Evolutionary conservation across 92 coral and sea anemone species (phyloP).

Genomic region (Epizoanthus rinbou): DNA sequence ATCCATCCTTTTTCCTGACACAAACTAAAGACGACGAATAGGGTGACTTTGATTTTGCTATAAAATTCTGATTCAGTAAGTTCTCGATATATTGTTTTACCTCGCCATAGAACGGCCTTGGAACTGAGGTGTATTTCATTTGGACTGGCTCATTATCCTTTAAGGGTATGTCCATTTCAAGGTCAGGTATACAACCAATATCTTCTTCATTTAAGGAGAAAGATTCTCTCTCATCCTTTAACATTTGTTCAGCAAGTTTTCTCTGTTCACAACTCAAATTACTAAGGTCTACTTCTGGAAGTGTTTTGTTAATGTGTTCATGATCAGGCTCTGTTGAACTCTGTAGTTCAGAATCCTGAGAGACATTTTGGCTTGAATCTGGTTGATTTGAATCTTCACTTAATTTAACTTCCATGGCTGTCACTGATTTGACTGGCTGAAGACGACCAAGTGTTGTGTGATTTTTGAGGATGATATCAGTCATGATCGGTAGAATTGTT

Average conservation of each 20-base stretch:
- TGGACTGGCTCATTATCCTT: slow-evolving; percentile 37
- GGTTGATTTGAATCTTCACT: slow-evolving; percentile 17
- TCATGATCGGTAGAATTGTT: slow-evolving; percentile 45
- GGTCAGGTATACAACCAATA: slow-evolving; percentile 53
- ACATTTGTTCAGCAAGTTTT: slow-evolving; percentile 10
- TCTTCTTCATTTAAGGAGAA: slow-evolving; percentile 53
- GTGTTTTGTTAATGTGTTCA: neutral
- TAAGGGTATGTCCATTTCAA: slow-evolving; percentile 40
- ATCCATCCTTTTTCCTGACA: slow-evolving; percentile 48
- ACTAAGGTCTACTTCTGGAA: slow-evolving; percentile 29
- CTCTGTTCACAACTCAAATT: slow-evolving; percentile 10
- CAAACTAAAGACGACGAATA: slow-evolving; percentile 43
- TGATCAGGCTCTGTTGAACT: slow-evolving; percentile 9
- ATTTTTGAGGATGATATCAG: slow-evolving; percentile 24
- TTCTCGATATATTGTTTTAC: slow-evolving; percentile 48
- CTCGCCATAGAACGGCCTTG: slow-evolving; percentile 50
- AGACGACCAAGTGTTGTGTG: slow-evolving; percentile 40
- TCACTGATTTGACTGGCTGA: slow-evolving; percentile 37
- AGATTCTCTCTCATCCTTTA: slow-evolving; percentile 51
- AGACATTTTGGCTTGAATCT: neutral
- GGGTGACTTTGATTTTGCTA: slow-evolving; percentile 51
- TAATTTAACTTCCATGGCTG: slow-evolving; percentile 39
- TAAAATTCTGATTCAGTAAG: slow-evolving; percentile 50
- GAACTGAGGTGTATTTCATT: slow-evolving; percentile 36
- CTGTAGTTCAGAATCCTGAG: neutral